Base-by-base conservation (phyloP, 2,113 vertebrate genomes). In the Camelus bactrianus region DNA sequence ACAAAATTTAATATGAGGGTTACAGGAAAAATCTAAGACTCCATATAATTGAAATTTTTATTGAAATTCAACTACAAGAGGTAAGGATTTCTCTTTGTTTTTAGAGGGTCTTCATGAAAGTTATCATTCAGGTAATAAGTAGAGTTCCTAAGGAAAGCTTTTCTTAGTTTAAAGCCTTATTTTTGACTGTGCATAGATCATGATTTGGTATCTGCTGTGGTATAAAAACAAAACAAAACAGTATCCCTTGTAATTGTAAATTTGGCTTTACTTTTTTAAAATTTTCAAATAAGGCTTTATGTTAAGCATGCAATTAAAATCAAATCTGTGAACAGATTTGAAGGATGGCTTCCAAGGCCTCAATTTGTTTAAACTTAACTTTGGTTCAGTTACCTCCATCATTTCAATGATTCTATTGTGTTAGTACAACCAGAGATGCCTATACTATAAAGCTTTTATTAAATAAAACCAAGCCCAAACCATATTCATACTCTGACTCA, bases 1-100 rank as follows among this genome's bases (percentile, higher is more conserved):
- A 98, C 58, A 97, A 96, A 97, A 98, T 98, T 98, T 97, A 98
- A 95, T 97, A 97, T 70, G 87, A 97, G 79, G 93, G 92, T 98
- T 98, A 97, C 35, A 96, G 83, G 70, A 98, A 97, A 98, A 98
- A 97, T 97, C 91, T 77, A 94, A 97, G 88, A 46, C 91, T 94
- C 42, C 46, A 83, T 96, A 91, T 98, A 96, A 98, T 98, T 97
- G 94, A 98, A 76, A 96, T 97, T 98, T 98, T 97, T 90, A 98
- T 98, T 98, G 96, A 96, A 85, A 98, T 98, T 98, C 97, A 97
- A 95, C 54, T 93, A 56, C 38, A 97, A 92, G 86, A 20, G 92
- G 11, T 97, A 12, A 22, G 35, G 28, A 85, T n/a, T 96, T 79
- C 50, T 91, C 28, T 90, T 73, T 93, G 81, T 82, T 95, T 97